These are phyloP conservation scores for Babylonia areolata DNA, from an alignment of 1,140 invertebrate species.

Conservation along the genomic window DNA sequence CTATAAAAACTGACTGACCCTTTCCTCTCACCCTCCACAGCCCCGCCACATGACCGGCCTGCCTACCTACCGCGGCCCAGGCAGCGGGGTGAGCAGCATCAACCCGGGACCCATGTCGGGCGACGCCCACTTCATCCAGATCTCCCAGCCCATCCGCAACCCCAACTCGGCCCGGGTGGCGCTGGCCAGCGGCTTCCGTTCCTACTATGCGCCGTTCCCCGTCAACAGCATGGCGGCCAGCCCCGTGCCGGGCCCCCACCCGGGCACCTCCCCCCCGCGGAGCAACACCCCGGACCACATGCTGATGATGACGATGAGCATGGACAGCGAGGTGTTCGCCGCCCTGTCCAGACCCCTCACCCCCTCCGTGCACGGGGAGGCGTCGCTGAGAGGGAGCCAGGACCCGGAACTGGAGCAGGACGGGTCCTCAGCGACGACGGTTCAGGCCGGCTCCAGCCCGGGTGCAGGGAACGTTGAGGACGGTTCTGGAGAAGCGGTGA, in stretches of 20 bases:
- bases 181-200: conserved; percentile 3
- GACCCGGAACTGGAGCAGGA: not conserved
- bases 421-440: not conserved
- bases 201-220: conserved; percentile 24
- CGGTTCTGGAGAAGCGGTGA: not conserved
- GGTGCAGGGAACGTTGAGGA: not conserved
- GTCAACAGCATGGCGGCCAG: conserved; percentile 42
- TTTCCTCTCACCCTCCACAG: not conserved
- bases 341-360: not conserved
- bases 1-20: no score
- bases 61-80: not conserved
- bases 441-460: not conserved
- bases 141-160: conserved; percentile 40
- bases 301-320: not conserved
- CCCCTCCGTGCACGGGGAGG: not conserved
- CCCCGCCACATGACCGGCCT: not conserved
- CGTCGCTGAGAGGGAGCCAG: not conserved
- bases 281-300: conserved; percentile 18
- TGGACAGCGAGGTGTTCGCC: not conserved
- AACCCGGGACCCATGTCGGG: conserved; percentile 41
- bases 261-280: not conserved
- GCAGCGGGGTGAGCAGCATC: conserved; percentile 43
- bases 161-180: not conserved
- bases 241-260: not conserved
- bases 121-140: conserved; percentile 61